Percentiles rank a stretch among this genome's conserved stretches.
Conservation (phyloP, 2,888 invertebrate species). For the Tinea trinotella region DNA sequence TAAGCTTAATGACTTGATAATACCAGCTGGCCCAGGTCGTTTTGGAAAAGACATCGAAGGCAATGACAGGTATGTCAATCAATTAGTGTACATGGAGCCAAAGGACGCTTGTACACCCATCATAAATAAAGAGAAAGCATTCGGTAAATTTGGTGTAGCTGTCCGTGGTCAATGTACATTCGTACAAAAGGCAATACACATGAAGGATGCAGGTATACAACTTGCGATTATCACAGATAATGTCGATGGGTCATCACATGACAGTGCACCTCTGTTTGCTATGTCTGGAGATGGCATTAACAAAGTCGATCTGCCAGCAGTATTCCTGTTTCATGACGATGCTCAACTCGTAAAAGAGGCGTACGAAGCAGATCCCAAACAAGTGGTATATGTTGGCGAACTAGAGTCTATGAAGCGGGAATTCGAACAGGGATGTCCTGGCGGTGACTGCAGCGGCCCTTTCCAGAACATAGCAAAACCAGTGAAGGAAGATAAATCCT, state of each 20-base stretch:
- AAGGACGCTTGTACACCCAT: slow-evolving; percentile 76
- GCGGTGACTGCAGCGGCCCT: slow-evolving; percentile 22
- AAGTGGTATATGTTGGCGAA: slow-evolving; percentile 70
- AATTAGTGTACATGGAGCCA: slow-evolving; percentile 78
- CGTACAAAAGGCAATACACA: slow-evolving; percentile 90
- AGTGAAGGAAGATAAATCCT: not conserved
- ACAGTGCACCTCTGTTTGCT: slow-evolving; percentile 88
- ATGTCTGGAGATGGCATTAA: slow-evolving; percentile 96
- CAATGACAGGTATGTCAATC: slow-evolving; percentile 76
- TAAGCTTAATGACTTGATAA: slow-evolving; percentile 35
- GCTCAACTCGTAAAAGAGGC: slow-evolving; percentile 77
- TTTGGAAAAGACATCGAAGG: slow-evolving; percentile 85
- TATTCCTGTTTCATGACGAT: slow-evolving; percentile 89
- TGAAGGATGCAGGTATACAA: slow-evolving; percentile 86
- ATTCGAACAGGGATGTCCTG: slow-evolving; percentile 36
- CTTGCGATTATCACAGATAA: slow-evolving; percentile 92
- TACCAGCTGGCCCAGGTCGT: slow-evolving; percentile 89
- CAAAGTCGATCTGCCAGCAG: slow-evolving; percentile 90
- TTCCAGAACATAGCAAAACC: not conserved
- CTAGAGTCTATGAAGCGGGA: slow-evolving; percentile 46
- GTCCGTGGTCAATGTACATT: slow-evolving; percentile 96
- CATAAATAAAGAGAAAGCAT: slow-evolving; percentile 70
- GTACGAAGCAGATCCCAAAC: slow-evolving; percentile 64
- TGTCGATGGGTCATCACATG: slow-evolving; percentile 80
- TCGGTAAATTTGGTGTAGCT: slow-evolving; percentile 86